Evolutionary conservation across 2,113 vertebrate species (phyloP).

Genomic region (Lycaon pictus): DNA sequence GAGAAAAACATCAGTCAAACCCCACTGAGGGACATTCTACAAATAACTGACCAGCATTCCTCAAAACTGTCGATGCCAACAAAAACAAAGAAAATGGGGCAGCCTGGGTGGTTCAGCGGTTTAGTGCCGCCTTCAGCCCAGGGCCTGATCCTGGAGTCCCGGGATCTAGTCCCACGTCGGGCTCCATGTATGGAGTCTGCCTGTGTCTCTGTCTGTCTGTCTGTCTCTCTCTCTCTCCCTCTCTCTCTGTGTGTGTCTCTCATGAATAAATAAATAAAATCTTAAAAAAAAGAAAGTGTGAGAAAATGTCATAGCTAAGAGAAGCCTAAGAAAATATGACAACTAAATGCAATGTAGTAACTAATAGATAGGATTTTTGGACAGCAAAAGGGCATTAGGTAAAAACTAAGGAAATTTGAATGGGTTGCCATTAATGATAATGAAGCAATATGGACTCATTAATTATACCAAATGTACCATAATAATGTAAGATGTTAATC

Average conservation of each 20-base stretch:
- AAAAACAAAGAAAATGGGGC: not conserved
- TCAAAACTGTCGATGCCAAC: not conserved
- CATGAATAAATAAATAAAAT: too few relatives aligned
- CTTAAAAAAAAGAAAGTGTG: not conserved
- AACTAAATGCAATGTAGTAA: not conserved
- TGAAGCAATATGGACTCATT: not conserved
- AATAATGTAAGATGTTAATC: not conserved
- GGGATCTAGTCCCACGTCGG: too few relatives aligned
- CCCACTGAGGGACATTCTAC: not conserved
- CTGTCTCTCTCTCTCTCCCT: too few relatives aligned
- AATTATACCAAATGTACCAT: slow-evolving; percentile 12
- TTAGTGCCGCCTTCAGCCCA: too few relatives aligned
- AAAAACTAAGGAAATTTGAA: not conserved
- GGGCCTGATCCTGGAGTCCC: too few relatives aligned
- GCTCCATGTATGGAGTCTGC: too few relatives aligned
- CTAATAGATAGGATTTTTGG: not conserved
- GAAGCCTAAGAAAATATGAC: not conserved
- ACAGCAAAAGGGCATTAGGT: not conserved
- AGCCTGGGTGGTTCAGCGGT: too few relatives aligned
- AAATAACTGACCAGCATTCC: not conserved
- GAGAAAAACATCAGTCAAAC: not conserved
- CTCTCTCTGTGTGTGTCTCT: too few relatives aligned
- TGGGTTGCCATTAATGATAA: not conserved
- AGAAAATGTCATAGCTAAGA: not conserved
- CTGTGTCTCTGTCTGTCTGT: too few relatives aligned